Conservation (phyloP, 2,797 vertebrate species). For the Hipposideros larvatus region DNA sequence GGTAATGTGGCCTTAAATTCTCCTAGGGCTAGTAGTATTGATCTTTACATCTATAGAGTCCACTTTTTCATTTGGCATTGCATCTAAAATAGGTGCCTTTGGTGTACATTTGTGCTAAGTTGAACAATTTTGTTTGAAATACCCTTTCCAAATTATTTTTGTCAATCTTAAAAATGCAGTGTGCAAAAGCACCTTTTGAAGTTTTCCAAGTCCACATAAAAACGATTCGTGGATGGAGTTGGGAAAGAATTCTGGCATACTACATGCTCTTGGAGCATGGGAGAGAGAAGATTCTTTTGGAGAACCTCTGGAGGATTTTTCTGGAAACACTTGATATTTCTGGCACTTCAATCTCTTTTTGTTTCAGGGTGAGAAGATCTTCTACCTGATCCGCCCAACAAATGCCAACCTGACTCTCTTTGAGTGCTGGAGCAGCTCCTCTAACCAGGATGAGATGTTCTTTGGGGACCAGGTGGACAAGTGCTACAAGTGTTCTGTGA, state of each 20-base stretch:
- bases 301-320: background rate
- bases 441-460: slow-evolving; percentile 97
- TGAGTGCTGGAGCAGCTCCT: slow-evolving; percentile 97
- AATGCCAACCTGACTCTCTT: slow-evolving; percentile 95
- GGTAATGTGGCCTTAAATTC: slow-evolving; percentile 70
- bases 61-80: slow-evolving; percentile 69
- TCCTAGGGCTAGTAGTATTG: slow-evolving; percentile 57
- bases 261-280: background rate
- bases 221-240: slow-evolving; percentile 37
- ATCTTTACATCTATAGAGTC: slow-evolving; percentile 55
- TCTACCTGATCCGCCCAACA: slow-evolving; percentile 96
- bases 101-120: slow-evolving; percentile 62
- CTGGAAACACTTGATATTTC: slow-evolving; percentile 35
- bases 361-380: slow-evolving; percentile 96
- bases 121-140: slow-evolving; percentile 76
- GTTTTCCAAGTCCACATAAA: slow-evolving; percentile 54
- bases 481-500: slow-evolving; percentile 96
- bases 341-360: background rate
- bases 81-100: slow-evolving; percentile 63
- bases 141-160: slow-evolving; percentile 68
- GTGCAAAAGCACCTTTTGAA: slow-evolving; percentile 42
- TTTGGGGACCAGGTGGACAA: slow-evolving; percentile 98
- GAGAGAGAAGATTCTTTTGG: slow-evolving; percentile 36
- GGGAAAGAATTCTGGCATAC: slow-evolving; percentile 49
- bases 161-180: slow-evolving; percentile 41